phyloP scores from a whole-genome alignment of 2,113 vertebrate species.

The Paramormyrops kingsleyae region DNA sequence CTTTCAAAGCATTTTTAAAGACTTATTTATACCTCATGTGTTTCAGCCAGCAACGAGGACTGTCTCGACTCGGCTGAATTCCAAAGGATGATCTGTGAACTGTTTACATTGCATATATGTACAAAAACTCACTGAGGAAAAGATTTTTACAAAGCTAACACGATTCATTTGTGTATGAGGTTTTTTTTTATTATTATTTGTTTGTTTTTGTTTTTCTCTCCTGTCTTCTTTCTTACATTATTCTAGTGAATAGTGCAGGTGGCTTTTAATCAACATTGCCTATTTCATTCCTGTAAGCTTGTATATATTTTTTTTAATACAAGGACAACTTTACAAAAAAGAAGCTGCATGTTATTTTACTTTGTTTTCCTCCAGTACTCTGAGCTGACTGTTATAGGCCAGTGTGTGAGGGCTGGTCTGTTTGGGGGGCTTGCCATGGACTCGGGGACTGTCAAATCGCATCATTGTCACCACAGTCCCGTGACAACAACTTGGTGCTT shows the following conservation, averaged over 20 bases:
- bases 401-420: background rate
- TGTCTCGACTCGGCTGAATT: constrained; percentile 64
- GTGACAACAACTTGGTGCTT: background rate
- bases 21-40: constrained; percentile 46
- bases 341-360: background rate
- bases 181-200: constrained; percentile 24
- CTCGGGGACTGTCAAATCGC: background rate
- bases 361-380: background rate
- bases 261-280: constrained; percentile 36
- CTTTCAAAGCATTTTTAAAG: background rate
- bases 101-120: constrained; percentile 50
- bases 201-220: background rate
- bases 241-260: background rate
- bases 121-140: constrained; percentile 24
- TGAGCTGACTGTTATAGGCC: background rate
- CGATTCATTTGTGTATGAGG: constrained; percentile 35
- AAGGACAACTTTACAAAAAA: background rate
- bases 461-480: background rate
- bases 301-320: constrained; percentile 4
- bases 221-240: background rate
- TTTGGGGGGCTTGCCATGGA: background rate
- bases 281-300: constrained; percentile 34
- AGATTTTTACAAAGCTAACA: constrained; percentile 25
- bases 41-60: constrained; percentile 34
- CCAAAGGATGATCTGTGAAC: constrained; percentile 61